phyloP scores from a whole-genome alignment of 2,113 vertebrate genomes.

The Ceyx margarethae region DNA sequence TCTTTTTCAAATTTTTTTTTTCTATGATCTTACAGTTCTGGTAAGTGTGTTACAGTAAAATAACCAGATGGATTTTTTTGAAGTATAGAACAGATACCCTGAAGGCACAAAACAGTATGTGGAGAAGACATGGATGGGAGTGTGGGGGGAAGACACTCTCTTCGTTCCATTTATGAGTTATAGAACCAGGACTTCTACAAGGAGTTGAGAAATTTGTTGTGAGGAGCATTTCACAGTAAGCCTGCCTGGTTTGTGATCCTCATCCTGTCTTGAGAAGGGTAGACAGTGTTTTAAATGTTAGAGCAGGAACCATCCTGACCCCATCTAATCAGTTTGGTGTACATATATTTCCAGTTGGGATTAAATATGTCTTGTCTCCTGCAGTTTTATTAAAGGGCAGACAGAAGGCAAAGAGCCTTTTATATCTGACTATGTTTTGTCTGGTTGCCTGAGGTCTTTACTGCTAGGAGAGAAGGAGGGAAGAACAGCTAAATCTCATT shows the following conservation, averaged over 20 bases:
- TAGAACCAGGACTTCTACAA: conserved; percentile 34
- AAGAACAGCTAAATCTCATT: neutral
- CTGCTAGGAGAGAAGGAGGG: neutral
- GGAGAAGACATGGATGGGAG: conserved; percentile 27
- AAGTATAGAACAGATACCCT: conserved; percentile 64
- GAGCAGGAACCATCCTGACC: neutral
- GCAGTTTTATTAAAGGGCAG: conserved; percentile 25
- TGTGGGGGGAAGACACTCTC: neutral
- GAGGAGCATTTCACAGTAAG: neutral
- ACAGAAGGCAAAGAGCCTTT: neutral
- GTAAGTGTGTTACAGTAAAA: conserved; percentile 54
- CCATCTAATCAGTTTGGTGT: conserved; percentile 1
- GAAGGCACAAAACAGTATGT: conserved; percentile 53
- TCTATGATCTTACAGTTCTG: conserved; percentile 49
- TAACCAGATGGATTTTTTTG: conserved; percentile 60
- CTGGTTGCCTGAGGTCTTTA: neutral
- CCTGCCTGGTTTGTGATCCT: conserved; percentile 21
- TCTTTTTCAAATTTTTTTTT: conserved; percentile 7
- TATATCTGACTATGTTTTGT: neutral
- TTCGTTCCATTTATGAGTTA: conserved; percentile 55
- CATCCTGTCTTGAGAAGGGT: neutral
- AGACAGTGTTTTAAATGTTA: neutral
- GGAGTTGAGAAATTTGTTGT: conserved; percentile 46
- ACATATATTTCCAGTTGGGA: neutral
- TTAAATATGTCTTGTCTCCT: conserved; percentile 20